phyloP scores from a whole-genome alignment of 1,140 invertebrate species.

The Ectropis grisescens region DNA sequence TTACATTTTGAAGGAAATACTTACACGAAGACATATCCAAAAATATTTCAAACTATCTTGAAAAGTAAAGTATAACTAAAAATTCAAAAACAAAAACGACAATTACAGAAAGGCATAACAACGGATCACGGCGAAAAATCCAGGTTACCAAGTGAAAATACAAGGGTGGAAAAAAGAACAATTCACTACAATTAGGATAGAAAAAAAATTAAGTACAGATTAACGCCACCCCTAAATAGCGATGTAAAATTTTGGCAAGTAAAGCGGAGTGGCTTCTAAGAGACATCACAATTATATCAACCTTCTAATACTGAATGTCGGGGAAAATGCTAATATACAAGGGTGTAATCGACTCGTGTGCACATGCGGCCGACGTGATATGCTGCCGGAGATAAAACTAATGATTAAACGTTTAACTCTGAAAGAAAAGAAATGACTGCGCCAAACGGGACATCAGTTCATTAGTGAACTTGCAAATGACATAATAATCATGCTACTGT shows the following conservation, averaged over 20 bases:
- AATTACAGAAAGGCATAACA: slow-evolving; percentile 3
- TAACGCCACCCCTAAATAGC: slow-evolving; percentile 21
- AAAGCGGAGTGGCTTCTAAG: slow-evolving; percentile 27
- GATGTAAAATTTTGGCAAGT: slow-evolving; percentile 42
- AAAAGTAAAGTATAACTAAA: too few species aligned
- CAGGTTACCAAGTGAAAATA: slow-evolving; percentile 37
- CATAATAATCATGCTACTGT: too few species aligned
- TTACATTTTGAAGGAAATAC: too few species aligned
- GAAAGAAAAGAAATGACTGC: not conserved
- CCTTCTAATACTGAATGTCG: slow-evolving; percentile 53
- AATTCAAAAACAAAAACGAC: not conserved
- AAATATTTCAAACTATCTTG: too few species aligned
- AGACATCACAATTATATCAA: slow-evolving; percentile 48
- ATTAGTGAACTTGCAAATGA: not conserved
- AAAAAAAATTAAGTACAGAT: slow-evolving; percentile 59
- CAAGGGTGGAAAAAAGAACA: slow-evolving; percentile 35
- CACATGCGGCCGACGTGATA: slow-evolving; percentile 14
- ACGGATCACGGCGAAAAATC: slow-evolving; percentile 20
- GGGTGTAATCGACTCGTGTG: slow-evolving; percentile 36
- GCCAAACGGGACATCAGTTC: not conserved
- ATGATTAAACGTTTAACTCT: not conserved
- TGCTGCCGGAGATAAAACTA: slow-evolving; percentile 6
- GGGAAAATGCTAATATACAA: slow-evolving; percentile 56
- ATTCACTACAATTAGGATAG: slow-evolving; percentile 1
- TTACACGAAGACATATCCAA: too few species aligned